phyloP scores from a whole-genome alignment of 2,888 invertebrate genomes.

The Bembecia ichneumoniformis region DNA sequence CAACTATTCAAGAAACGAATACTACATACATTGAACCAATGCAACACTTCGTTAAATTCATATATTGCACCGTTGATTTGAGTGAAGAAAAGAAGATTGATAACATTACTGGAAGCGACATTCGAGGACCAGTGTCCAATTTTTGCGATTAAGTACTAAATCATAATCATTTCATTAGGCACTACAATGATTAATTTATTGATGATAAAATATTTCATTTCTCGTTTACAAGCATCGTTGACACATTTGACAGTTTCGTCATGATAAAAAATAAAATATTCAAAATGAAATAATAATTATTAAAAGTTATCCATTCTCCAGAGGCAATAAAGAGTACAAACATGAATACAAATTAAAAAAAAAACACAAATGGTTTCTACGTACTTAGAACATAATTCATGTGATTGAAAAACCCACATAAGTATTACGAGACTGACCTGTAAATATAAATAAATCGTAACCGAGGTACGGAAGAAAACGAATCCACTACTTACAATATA shows the following conservation, averaged over 20 bases:
- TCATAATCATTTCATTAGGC: background rate
- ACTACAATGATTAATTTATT: background rate
- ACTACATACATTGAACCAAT: conserved; percentile 35
- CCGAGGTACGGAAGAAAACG: background rate
- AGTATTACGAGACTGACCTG: no score
- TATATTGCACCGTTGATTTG: conserved; percentile 56
- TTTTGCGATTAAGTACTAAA: background rate
- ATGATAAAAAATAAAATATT: background rate
- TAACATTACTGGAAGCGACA: background rate
- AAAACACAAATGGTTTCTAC: background rate
- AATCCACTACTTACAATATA: conserved; percentile 1
- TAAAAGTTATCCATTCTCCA: background rate
- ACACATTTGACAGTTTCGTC: background rate
- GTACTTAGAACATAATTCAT: background rate
- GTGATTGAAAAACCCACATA: no score
- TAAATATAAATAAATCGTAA: no score
- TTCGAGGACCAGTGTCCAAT: background rate
- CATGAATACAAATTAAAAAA: background rate
- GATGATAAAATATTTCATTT: background rate
- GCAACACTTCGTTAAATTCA: conserved; percentile 43
- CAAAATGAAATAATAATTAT: background rate
- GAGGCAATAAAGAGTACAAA: background rate
- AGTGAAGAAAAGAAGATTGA: conserved; percentile 6
- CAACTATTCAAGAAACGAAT: conserved; percentile 33
- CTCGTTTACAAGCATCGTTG: background rate